A percentile compares a stretch with the other conserved stretches of the same genome.
phyloP scores from a whole-genome alignment of 2,113 vertebrate genomes.

The Uria lomvia region DNA sequence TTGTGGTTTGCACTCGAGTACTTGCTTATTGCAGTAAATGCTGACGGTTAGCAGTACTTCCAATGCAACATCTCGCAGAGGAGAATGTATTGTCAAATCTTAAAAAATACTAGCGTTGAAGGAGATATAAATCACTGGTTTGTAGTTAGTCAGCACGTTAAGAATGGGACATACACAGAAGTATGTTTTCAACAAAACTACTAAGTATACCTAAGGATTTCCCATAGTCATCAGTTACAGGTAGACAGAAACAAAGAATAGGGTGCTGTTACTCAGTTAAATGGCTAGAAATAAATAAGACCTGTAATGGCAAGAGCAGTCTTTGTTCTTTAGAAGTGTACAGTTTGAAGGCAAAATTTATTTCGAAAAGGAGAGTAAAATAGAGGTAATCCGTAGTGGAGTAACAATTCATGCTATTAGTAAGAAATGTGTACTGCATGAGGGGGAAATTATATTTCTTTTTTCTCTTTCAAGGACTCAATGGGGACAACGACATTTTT shows the following conservation, averaged over 20 bases:
- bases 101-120: neutral
- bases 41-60: neutral
- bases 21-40: neutral
- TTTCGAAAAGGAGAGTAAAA: neutral
- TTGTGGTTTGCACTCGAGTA: neutral
- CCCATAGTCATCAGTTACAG: neutral
- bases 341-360: neutral
- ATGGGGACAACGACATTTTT: constrained; percentile 92
- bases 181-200: neutral
- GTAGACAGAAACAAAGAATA: neutral
- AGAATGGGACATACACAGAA: neutral
- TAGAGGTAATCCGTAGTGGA: neutral
- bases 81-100: neutral
- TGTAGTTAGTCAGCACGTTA: neutral
- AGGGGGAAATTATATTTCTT: neutral
- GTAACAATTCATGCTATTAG: neutral
- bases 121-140: neutral
- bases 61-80: neutral
- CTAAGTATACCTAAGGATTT: neutral
- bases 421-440: neutral
- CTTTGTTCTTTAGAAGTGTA: neutral
- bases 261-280: neutral
- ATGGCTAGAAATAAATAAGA: neutral
- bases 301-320: neutral
- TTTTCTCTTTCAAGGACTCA: constrained; percentile 83